phyloP scores from a whole-genome alignment of 2,797 vertebrate species.

The Pseudochaenichthys georgianus region DNA sequence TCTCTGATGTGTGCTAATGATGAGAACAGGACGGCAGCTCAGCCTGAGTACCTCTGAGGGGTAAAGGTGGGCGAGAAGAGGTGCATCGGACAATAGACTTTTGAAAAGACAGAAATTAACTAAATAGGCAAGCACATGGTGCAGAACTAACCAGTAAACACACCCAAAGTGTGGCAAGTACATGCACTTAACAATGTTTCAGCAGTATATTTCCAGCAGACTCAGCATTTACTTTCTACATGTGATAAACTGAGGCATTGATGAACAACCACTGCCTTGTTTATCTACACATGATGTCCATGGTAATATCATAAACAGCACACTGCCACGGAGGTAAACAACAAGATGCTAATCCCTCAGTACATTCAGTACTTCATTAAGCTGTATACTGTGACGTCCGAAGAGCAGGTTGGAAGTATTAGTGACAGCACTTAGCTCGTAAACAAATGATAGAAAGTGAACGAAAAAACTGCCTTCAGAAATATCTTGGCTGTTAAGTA shows the following conservation, averaged over 20 bases:
- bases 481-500: background rate
- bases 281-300: background rate
- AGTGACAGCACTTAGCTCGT: background rate
- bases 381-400: background rate
- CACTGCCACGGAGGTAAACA: background rate
- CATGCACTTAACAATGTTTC: background rate
- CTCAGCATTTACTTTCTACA: background rate
- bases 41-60: conserved; percentile 46
- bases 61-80: conserved; percentile 40
- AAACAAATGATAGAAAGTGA: background rate
- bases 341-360: background rate
- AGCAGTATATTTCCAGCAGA: background rate
- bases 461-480: background rate
- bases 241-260: background rate
- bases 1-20: conserved; percentile 81
- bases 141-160: conserved; percentile 30
- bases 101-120: conserved; percentile 34
- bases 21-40: conserved; percentile 53
- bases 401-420: background rate
- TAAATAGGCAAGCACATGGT: conserved; percentile 24
- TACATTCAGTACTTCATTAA: background rate
- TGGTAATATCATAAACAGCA: background rate
- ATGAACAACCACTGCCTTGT: background rate
- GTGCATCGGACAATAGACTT: conserved; percentile 25
- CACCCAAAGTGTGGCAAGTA: conserved; percentile 9